Percentiles rank a stretch among this genome's conserved stretches.
Conservation (phyloP, 1,140 invertebrate species). For the Portunus trituberculatus region DNA sequence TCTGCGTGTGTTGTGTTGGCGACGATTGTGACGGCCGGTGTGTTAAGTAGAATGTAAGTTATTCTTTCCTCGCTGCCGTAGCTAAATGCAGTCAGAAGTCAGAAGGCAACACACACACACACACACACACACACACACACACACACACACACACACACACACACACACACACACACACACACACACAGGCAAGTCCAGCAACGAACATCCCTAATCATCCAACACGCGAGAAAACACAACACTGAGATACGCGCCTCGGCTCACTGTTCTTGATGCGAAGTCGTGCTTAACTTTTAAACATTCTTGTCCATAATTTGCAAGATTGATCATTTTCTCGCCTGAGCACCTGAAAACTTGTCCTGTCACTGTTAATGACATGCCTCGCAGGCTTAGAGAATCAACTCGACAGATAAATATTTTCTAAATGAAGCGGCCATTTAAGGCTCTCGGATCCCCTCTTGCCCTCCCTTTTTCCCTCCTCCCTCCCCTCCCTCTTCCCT, state of each 20-base stretch:
- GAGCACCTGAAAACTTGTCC: too few relatives aligned
- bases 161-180: conserved; percentile 37
- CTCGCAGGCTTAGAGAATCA: too few relatives aligned
- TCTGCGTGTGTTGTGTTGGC: too few relatives aligned
- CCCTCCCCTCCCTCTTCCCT: neutral
- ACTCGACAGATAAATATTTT: too few relatives aligned
- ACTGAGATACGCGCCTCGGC: too few relatives aligned
- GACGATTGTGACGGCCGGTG: neutral
- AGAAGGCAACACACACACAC: neutral
- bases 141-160: too few relatives aligned
- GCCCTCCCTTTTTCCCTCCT: neutral
- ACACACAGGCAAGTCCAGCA: conserved; percentile 10
- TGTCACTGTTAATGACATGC: too few relatives aligned
- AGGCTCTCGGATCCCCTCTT: neutral
- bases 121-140: neutral
- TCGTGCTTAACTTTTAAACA: neutral
- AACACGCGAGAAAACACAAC: neutral
- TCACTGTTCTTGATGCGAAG: neutral
- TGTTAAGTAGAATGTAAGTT: neutral
- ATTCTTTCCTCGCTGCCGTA: too few relatives aligned
- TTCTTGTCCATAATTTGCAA: neutral
- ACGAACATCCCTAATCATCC: conserved; percentile 6
- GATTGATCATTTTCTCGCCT: too few relatives aligned
- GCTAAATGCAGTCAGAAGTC: neutral
- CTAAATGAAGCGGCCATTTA: too few relatives aligned